These are phyloP conservation scores for Antitype chi DNA, from an alignment of 2,888 invertebrate genomes.

Conservation along the genomic window DNA sequence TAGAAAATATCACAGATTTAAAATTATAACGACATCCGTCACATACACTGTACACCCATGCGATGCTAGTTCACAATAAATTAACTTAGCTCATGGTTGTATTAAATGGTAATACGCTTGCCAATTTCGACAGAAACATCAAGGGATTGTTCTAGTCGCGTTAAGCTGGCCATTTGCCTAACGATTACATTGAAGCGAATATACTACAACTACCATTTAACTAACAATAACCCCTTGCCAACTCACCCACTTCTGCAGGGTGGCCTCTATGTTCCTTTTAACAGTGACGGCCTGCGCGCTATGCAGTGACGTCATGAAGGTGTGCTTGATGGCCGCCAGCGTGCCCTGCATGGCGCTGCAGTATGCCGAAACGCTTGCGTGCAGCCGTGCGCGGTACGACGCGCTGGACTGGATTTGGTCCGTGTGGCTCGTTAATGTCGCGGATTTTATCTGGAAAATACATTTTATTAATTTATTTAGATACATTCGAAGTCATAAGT, in stretches of 20 bases:
- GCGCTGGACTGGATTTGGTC: constrained; percentile 13
- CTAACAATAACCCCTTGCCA: neutral
- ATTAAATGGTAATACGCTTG: neutral
- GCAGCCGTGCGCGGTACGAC: constrained; percentile 44
- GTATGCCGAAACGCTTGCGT: constrained; percentile 36
- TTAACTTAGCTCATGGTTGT: neutral
- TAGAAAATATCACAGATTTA: too few relatives aligned
- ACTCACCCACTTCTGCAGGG: constrained; percentile 79
- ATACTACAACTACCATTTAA: too few relatives aligned
- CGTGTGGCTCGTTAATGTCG: constrained; percentile 56
- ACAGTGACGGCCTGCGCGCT: constrained; percentile 59
- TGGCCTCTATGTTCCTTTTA: constrained; percentile 63
- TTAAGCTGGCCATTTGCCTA: too few relatives aligned
- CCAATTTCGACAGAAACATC: neutral
- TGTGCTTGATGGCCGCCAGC: constrained; percentile 48
- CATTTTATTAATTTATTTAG: too few relatives aligned
- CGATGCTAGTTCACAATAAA: neutral
- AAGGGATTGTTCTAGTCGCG: too few relatives aligned
- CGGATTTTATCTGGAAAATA: constrained; percentile 66
- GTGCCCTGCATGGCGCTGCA: constrained; percentile 27
- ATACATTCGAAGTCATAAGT: too few relatives aligned
- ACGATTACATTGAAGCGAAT: too few relatives aligned
- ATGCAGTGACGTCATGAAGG: constrained; percentile 53
- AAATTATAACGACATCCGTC: too few relatives aligned
- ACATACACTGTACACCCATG: too few relatives aligned